phyloP scores from a whole-genome alignment of 2,797 vertebrate species.

The Oreochromis mossambicus region DNA sequence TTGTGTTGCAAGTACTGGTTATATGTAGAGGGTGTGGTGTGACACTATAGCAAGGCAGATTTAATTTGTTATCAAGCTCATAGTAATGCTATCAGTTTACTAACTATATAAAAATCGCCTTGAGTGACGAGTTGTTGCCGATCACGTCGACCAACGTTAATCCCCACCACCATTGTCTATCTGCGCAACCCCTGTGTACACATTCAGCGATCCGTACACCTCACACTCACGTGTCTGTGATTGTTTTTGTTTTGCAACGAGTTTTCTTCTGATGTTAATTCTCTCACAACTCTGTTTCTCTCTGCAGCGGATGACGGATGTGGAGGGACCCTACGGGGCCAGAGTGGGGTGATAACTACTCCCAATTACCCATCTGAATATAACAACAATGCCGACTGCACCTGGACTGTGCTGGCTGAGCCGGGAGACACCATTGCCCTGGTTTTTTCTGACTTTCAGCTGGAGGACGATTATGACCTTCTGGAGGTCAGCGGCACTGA shows the following conservation, averaged over 20 bases:
- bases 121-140: neutral
- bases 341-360: conserved; percentile 94
- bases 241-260: neutral
- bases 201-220: neutral
- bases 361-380: conserved; percentile 95
- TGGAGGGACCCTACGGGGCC: conserved; percentile 92
- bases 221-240: neutral
- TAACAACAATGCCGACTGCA: conserved; percentile 96
- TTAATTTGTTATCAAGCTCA: neutral
- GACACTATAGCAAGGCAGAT: neutral
- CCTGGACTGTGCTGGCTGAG: conserved; percentile 96
- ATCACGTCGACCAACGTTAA: neutral
- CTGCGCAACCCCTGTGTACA: neutral
- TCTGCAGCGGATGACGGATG: conserved; percentile 91
- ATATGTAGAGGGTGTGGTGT: neutral
- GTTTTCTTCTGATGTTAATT: neutral
- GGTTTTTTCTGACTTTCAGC: conserved; percentile 95
- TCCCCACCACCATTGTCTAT: neutral
- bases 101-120: neutral
- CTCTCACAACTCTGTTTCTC: neutral
- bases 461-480: conserved; percentile 96
- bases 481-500: conserved; percentile 96
- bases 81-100: neutral
- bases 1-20: neutral
- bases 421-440: conserved; percentile 97